A percentile compares a stretch with the other conserved stretches of the same genome.
Evolutionary conservation across 2,113 vertebrate genomes (phyloP).

Genomic region (Manacus vitellinus): DNA sequence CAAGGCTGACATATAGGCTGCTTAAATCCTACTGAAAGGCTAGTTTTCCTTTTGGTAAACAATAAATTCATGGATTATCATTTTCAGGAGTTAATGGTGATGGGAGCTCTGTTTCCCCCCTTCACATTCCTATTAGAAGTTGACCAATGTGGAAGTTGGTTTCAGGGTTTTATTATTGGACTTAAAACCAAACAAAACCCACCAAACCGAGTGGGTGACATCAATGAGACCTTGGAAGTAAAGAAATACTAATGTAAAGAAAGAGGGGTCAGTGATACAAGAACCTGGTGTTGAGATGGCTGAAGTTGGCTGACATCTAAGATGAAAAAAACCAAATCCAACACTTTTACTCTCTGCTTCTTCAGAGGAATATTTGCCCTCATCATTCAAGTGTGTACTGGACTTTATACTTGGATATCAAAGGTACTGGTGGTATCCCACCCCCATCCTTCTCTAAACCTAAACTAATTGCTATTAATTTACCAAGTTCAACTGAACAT

Average conservation of each 20-base stretch:
- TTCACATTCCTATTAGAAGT: background rate
- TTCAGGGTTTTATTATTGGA: background rate
- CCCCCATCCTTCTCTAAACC: background rate
- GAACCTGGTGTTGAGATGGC: too few relatives aligned
- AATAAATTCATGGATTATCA: fast-evolving
- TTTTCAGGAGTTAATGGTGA: background rate
- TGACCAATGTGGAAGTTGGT: background rate
- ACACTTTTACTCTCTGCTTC: background rate
- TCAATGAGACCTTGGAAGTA: background rate
- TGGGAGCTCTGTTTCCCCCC: background rate
- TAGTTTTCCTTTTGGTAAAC: background rate
- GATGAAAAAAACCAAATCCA: background rate
- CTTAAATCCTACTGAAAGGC: background rate
- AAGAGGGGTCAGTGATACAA: background rate
- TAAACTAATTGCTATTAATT: background rate
- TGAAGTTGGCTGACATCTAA: background rate
- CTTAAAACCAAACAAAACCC: background rate
- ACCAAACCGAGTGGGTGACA: background rate
- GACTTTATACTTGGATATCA: background rate
- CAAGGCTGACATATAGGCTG: background rate
- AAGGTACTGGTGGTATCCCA: background rate
- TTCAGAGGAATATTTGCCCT: background rate
- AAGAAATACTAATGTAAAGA: background rate
- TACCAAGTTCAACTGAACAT: background rate
- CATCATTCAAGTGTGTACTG: background rate